These are phyloP conservation scores for Synergus japonicus DNA, from an alignment of 2,888 invertebrate species.

Conservation along the genomic window DNA sequence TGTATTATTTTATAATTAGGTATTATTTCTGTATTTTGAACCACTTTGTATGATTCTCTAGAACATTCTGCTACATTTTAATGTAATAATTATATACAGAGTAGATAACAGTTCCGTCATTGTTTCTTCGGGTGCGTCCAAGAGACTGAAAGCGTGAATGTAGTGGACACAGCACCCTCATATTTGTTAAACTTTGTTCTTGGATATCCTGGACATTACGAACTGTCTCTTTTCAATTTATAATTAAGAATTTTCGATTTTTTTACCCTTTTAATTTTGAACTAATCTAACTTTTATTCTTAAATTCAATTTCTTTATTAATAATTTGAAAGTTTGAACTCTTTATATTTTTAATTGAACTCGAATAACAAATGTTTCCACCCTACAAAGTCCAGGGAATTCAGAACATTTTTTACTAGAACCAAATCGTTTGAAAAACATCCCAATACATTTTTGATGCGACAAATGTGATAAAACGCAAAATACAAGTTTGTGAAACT, in stretches of 20 bases:
- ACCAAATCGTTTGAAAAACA: slow-evolving; percentile 8
- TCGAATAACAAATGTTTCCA: neutral
- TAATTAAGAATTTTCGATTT: neutral
- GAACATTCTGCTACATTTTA: neutral
- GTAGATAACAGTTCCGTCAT: slow-evolving; percentile 41
- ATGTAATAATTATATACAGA: slow-evolving; percentile 14
- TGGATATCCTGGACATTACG: slow-evolving; percentile 16
- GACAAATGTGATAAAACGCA: slow-evolving; percentile 46
- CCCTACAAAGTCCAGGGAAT: neutral
- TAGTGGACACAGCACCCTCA: slow-evolving; percentile 39
- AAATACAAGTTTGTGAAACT: slow-evolving; percentile 49
- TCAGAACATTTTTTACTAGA: neutral
- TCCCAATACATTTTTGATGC: slow-evolving; percentile 57
- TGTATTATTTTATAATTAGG: neutral
- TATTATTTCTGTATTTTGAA: neutral
- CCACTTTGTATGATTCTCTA: neutral
- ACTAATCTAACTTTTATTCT: neutral
- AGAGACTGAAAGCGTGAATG: slow-evolving; percentile 59
- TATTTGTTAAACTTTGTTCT: slow-evolving; percentile 24
- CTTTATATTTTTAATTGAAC: neutral
- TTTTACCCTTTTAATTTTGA: neutral
- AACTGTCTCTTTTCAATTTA: neutral
- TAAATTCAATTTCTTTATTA: neutral
- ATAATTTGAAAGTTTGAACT: neutral
- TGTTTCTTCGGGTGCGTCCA: slow-evolving; percentile 63